Conservation (phyloP, 2,797 vertebrate species). For the Acrossocheilus fasciatus region DNA sequence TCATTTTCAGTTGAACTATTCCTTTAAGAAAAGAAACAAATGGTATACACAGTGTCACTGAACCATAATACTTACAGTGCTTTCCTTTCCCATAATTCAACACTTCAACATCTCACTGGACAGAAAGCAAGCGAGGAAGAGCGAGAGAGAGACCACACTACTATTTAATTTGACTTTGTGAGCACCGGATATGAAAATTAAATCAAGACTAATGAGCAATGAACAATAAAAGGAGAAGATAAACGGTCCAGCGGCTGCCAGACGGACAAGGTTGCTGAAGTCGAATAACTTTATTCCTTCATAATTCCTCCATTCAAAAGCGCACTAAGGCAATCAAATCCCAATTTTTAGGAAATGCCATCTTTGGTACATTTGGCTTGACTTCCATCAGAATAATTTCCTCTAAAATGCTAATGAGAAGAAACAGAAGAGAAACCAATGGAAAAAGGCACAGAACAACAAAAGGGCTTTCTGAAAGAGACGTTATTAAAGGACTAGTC, state of each 20-base stretch:
- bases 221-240: slow-evolving; percentile 74
- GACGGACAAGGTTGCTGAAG: slow-evolving; percentile 69
- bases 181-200: slow-evolving; percentile 68
- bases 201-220: slow-evolving; percentile 77
- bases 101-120: slow-evolving; percentile 17
- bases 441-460: slow-evolving; percentile 44
- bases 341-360: slow-evolving; percentile 49
- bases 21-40: background rate
- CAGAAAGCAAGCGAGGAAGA: slow-evolving; percentile 1
- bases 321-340: slow-evolving; percentile 52
- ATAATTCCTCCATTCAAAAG: slow-evolving; percentile 65
- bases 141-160: slow-evolving; percentile 24
- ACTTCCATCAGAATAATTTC: slow-evolving; percentile 46
- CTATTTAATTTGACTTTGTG: slow-evolving; percentile 70
- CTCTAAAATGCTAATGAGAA: slow-evolving; percentile 47
- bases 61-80: background rate
- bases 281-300: slow-evolving; percentile 67
- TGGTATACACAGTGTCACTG: background rate
- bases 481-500: slow-evolving; percentile 45
- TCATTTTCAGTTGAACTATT: background rate
- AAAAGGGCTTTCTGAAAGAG: slow-evolving; percentile 26
- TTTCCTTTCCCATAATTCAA: background rate
- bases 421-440: slow-evolving; percentile 40
- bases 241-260: slow-evolving; percentile 70
- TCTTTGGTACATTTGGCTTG: slow-evolving; percentile 32